Evolutionary conservation across 1,140 invertebrate genomes (phyloP), one percentile per base, ranked within the genome.

Genomic region (Listronotus oregonensis): DNA sequence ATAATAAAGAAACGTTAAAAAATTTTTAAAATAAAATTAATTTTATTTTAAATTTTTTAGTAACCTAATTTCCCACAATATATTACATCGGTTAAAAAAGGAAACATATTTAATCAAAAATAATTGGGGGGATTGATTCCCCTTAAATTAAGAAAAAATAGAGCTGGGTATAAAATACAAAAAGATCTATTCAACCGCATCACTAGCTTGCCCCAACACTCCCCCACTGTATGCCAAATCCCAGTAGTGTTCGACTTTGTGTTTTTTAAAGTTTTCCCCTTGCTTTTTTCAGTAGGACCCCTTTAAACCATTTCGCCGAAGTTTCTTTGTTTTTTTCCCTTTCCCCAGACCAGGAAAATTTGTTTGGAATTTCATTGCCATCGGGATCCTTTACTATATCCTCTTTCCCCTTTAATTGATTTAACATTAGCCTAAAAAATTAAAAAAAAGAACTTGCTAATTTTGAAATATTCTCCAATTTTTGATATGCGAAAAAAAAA

Each of bases 201-300:
- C 75, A 43, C 64, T 70, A 3, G 76, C 71, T 44, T 77, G 77
- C 63, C 87, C 92, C 0, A 98, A 80, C 12, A 98, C 91, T 1
- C 94, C 89, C 14, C 90, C 91, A 74, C 94, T 97, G 77, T 96
- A 98, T 0, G 95, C 94, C 49, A 97, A 82, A 82, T 99, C 97
- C 97, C 97, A 99, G 78, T 98, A 99, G 72, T 99, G 96, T 76
- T 98, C 95, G 0, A 98, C 95, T 43, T 90, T 89, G 78, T 94
- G 89, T 73, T 97, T 98, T 69, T 93, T 93, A 68, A 99, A 96
- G 74, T 96, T 89, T 77, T 99, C n/a, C 97, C 1, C 97, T 82
- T 0, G 96, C 97, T 82, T 73, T 90, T 93, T 80, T 99, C 96
- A 40, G 95, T 97, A 0, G 96, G 95, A 72, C 93, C 11, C 91